Percentiles rank a stretch among this genome's conserved stretches.
Evolutionary conservation across 2,797 vertebrate species (phyloP).

Genomic region (Myotis daubentonii): DNA sequence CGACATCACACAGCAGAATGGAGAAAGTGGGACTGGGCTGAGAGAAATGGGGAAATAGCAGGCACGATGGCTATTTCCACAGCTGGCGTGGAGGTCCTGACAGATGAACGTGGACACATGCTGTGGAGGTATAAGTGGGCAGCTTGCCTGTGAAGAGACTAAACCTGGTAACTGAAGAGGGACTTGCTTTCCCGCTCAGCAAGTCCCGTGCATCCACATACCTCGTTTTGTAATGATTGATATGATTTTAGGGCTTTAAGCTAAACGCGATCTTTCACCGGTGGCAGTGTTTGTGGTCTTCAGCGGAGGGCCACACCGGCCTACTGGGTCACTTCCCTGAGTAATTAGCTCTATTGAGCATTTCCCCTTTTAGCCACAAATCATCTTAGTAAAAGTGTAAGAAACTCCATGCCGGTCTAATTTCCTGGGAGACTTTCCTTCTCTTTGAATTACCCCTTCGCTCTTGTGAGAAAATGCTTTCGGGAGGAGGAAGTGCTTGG

Average conservation of each 20-base stretch:
- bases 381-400: background rate
- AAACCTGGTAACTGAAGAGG: background rate
- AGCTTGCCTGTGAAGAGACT: background rate
- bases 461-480: slow-evolving; percentile 56
- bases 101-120: background rate
- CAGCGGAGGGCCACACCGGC: accelerated
- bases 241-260: background rate
- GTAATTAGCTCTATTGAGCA: background rate
- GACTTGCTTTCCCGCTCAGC: background rate
- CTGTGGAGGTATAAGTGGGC: background rate
- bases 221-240: background rate
- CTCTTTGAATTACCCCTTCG: slow-evolving; percentile 49
- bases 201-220: background rate
- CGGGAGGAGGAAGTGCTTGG: background rate
- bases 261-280: background rate
- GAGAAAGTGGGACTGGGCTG: background rate
- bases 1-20: background rate
- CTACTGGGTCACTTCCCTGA: background rate
- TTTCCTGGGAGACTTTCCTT: slow-evolving; percentile 55
- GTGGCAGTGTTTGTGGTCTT: background rate
- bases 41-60: background rate
- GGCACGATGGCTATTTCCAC: background rate
- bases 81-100: background rate
- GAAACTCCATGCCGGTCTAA: background rate
- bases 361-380: background rate